phyloP scores from a whole-genome alignment of 1,140 invertebrate species.

The Tribolium castaneum region DNA sequence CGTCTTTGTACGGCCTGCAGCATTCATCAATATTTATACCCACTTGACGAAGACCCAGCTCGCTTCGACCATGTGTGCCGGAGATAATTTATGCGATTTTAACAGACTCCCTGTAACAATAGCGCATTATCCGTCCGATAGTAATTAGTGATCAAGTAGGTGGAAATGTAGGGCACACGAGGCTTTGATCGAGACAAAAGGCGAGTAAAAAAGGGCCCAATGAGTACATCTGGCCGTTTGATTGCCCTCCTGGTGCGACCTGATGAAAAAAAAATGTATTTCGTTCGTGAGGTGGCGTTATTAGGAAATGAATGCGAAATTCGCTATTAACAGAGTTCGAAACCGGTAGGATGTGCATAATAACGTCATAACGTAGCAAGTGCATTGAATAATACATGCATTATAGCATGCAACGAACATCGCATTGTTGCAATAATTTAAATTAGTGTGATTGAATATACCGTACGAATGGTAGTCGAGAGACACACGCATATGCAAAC shows the following conservation, averaged over 20 bases:
- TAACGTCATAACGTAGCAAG: constrained; percentile 34
- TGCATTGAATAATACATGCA: constrained; percentile 44
- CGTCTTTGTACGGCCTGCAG: neutral
- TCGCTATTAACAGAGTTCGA: constrained; percentile 14
- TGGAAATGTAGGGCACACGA: constrained; percentile 61
- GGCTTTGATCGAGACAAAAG: constrained; percentile 60
- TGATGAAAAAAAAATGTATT: neutral
- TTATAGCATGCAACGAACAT: constrained; percentile 44
- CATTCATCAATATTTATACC: constrained; percentile 13
- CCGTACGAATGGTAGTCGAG: constrained; percentile 11
- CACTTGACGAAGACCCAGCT: constrained; percentile 1
- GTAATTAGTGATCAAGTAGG: constrained; percentile 63
- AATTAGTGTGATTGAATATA: constrained; percentile 40
- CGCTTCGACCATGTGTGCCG: constrained; percentile 6
- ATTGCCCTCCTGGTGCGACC: constrained; percentile 3
- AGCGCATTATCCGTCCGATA: constrained; percentile 56
- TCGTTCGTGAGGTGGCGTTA: neutral
- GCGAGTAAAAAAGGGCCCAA: constrained; percentile 56
- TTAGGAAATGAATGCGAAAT: constrained; percentile 22
- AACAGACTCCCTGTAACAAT: constrained; percentile 59
- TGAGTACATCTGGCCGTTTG: constrained; percentile 59
- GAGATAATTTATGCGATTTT: constrained; percentile 63
- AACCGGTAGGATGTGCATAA: constrained; percentile 38
- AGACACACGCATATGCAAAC: constrained; percentile 31
- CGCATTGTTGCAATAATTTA: constrained; percentile 41